Evolutionary conservation across 2,113 vertebrate genomes (phyloP).

Genomic region (Dipodomys ordii): DNA sequence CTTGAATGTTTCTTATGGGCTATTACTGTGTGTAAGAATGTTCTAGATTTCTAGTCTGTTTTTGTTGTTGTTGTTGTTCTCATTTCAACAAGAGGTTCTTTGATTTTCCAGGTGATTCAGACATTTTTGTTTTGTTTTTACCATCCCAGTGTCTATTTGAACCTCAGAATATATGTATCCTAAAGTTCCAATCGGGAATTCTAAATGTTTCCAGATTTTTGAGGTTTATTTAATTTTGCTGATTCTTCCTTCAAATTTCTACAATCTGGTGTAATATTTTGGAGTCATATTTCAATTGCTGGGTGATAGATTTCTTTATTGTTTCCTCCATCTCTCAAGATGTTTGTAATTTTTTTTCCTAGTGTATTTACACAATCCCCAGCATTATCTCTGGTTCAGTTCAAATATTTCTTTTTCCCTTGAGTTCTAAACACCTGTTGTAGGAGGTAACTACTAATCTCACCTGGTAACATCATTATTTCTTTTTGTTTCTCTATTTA

Average conservation of each 20-base stretch:
- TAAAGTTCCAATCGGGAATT: constrained; percentile 27
- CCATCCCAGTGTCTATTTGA: background rate
- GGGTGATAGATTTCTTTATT: constrained; percentile 8
- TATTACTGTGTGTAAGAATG: background rate
- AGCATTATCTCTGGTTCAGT: constrained; percentile 35
- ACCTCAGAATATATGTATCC: background rate
- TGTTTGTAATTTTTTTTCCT: background rate
- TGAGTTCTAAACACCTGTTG: constrained; percentile 33
- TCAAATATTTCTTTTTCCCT: constrained; percentile 16
- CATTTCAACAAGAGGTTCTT: background rate
- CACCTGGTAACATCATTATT: background rate
- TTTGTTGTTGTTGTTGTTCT: background rate
- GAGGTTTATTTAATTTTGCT: constrained; percentile 29
- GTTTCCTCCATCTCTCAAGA: background rate
- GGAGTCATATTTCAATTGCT: constrained; percentile 26
- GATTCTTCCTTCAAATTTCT: background rate
- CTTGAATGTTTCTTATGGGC: background rate
- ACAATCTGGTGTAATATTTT: constrained; percentile 46
- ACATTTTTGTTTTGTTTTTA: constrained; percentile 34
- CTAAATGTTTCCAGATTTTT: constrained; percentile 45
- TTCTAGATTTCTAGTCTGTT: background rate
- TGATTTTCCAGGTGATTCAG: background rate
- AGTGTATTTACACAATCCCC: background rate
- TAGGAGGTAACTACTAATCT: background rate
- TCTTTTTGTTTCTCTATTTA: background rate